These are phyloP conservation scores for Drosophila kohkoa DNA, from an alignment of 1,140 invertebrate species.

Conservation along the genomic window DNA sequence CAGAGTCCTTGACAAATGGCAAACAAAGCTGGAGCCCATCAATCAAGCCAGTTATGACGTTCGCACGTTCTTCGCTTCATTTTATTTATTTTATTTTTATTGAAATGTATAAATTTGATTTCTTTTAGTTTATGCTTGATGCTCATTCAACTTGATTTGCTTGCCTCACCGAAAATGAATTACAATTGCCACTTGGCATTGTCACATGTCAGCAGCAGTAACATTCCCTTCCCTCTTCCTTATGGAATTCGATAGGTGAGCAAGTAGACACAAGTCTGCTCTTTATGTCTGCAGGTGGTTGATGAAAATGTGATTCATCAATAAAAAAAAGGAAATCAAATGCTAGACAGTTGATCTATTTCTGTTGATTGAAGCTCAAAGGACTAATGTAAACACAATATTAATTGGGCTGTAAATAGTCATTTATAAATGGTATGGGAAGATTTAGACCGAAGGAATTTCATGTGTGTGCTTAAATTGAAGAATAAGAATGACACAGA, in stretches of 20 bases:
- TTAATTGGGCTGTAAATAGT: too few relatives aligned
- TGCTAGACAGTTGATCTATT: too few relatives aligned
- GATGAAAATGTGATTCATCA: conserved; percentile 7
- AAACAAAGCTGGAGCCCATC: conserved; percentile 69
- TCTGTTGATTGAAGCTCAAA: too few relatives aligned
- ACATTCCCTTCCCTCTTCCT: not conserved
- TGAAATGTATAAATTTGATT: conserved; percentile 61
- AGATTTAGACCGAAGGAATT: too few relatives aligned
- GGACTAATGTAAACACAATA: too few relatives aligned
- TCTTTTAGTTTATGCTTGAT: conserved; percentile 24
- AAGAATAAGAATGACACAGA: too few relatives aligned
- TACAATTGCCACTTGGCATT: conserved; percentile 40
- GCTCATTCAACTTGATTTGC: conserved; percentile 35
- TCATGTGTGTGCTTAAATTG: too few relatives aligned
- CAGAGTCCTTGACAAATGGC: conserved; percentile 64
- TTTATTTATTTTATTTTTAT: conserved; percentile 52
- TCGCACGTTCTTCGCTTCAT: conserved; percentile 47
- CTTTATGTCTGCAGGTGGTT: not conserved
- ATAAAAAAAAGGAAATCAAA: not conserved
- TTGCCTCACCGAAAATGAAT: conserved; percentile 16
- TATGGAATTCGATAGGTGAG: not conserved
- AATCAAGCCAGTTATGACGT: conserved; percentile 76
- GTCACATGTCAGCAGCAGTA: conserved; percentile 61
- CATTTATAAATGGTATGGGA: too few relatives aligned
- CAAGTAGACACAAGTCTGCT: not conserved